Conservation (phyloP, 1,140 invertebrate species). For the Lordiphosa mommai region DNA sequence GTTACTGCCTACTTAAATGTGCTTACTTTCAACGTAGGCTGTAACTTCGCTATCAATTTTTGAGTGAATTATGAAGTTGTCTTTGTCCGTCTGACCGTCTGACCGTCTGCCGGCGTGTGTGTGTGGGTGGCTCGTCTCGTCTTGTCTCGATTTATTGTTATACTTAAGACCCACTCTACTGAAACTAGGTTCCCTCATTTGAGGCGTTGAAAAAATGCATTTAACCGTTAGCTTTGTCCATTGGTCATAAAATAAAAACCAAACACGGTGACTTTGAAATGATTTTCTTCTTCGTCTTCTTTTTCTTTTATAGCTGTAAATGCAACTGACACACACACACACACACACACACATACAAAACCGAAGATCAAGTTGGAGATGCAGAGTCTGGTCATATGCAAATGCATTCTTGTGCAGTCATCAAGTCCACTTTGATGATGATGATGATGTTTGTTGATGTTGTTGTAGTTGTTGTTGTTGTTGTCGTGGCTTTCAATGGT, state of each 20-base stretch:
- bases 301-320: constrained; percentile 50
- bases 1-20: constrained; percentile 41
- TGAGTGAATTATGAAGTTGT: constrained; percentile 74
- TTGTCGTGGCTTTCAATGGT: not conserved
- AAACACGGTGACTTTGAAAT: constrained; percentile 46
- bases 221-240: constrained; percentile 53
- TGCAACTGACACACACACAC: constrained; percentile 65
- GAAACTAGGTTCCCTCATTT: constrained; percentile 5
- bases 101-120: no score
- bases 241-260: constrained; percentile 46
- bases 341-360: constrained; percentile 23
- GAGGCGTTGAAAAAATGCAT: constrained; percentile 35
- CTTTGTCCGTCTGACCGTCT: constrained; percentile 18
- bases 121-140: constrained; percentile 44
- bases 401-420: constrained; percentile 50
- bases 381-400: constrained; percentile 39
- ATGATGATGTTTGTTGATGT: constrained; percentile 19
- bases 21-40: constrained; percentile 26
- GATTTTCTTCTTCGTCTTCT: no score
- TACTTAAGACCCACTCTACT: constrained; percentile 35
- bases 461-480: constrained; percentile 18
- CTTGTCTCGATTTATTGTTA: constrained; percentile 59
- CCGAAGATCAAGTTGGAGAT: constrained; percentile 8
- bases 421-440: constrained; percentile 35
- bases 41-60: constrained; percentile 14